phyloP scores from a whole-genome alignment of 2,113 vertebrate species.

The Scortum barcoo region DNA sequence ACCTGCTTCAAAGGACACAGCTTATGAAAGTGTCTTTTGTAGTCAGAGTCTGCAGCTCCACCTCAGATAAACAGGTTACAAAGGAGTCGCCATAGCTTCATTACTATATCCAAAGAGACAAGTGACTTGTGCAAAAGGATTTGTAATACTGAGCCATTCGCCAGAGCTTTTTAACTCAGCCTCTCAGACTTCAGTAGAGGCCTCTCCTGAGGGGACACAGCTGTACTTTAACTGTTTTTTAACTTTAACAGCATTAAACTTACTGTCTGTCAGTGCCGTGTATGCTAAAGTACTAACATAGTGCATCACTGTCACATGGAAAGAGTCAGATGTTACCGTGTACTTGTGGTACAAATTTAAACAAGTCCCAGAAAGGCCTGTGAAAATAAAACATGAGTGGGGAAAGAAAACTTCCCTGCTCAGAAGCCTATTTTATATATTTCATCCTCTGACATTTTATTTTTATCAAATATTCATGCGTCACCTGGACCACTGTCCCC shows the following conservation, averaged over 20 bases:
- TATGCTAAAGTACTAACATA: background rate
- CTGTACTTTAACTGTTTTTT: background rate
- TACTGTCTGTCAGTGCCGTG: background rate
- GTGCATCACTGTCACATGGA: background rate
- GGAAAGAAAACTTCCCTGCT: too few relatives aligned
- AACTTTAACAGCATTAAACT: background rate
- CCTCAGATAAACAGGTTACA: background rate
- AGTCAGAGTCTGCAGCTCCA: background rate
- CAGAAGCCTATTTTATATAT: background rate
- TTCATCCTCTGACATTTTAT: conserved; percentile 31
- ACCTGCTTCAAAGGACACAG: conserved; percentile 35
- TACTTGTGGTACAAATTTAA: background rate
- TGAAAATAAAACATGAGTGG: conserved; percentile 24
- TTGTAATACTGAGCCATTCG: background rate
- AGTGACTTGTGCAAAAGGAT: background rate
- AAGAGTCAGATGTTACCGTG: background rate
- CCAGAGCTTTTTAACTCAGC: background rate
- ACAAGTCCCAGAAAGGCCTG: background rate
- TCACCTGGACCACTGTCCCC: conserved; percentile 43
- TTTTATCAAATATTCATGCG: conserved; percentile 35
- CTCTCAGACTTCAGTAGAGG: background rate
- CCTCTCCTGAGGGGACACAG: background rate
- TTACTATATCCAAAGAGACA: background rate
- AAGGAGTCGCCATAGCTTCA: background rate
- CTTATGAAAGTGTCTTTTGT: background rate